phyloP scores from a whole-genome alignment of 2,888 invertebrate genomes.

The Lasioglossum pauxillum region DNA sequence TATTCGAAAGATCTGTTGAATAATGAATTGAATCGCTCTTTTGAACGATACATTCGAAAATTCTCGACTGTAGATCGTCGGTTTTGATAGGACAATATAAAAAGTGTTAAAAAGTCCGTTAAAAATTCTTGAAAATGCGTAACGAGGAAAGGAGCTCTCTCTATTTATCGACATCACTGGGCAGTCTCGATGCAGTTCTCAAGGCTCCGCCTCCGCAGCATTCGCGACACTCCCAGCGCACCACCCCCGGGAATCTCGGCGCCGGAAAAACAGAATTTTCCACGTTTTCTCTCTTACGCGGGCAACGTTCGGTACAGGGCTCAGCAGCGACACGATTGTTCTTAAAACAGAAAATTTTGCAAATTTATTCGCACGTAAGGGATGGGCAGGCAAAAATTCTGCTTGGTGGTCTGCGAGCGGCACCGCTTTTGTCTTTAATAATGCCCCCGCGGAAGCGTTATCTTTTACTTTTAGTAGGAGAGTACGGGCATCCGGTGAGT shows the following conservation, averaged over 20 bases:
- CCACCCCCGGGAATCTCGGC: slow-evolving; percentile 77
- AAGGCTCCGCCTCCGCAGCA: slow-evolving; percentile 83
- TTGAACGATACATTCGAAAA: not conserved
- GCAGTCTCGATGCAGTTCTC: slow-evolving; percentile 76
- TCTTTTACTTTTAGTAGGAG: slow-evolving; percentile 79
- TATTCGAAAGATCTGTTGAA: too few species aligned
- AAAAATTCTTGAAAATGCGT: slow-evolving; percentile 6
- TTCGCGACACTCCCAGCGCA: slow-evolving; percentile 79
- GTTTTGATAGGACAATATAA: not conserved
- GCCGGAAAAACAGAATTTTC: slow-evolving; percentile 52
- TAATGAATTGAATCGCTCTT: too few species aligned
- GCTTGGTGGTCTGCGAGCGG: slow-evolving; percentile 16
- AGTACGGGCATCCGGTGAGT: slow-evolving; percentile 78
- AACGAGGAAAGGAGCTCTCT: slow-evolving; percentile 38
- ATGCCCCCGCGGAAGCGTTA: slow-evolving; percentile 78
- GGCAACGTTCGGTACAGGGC: not conserved
- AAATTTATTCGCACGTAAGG: not conserved
- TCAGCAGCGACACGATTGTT: not conserved
- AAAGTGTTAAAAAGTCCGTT: not conserved
- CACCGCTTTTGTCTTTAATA: slow-evolving; percentile 79
- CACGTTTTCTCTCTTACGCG: slow-evolving; percentile 10
- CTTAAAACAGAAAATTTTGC: slow-evolving; percentile 4
- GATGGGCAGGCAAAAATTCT: slow-evolving; percentile 30
- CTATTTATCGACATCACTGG: slow-evolving; percentile 75
- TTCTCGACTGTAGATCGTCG: not conserved